phyloP scores from a whole-genome alignment of 2,888 invertebrate species.

The Drosophila basisetae region DNA sequence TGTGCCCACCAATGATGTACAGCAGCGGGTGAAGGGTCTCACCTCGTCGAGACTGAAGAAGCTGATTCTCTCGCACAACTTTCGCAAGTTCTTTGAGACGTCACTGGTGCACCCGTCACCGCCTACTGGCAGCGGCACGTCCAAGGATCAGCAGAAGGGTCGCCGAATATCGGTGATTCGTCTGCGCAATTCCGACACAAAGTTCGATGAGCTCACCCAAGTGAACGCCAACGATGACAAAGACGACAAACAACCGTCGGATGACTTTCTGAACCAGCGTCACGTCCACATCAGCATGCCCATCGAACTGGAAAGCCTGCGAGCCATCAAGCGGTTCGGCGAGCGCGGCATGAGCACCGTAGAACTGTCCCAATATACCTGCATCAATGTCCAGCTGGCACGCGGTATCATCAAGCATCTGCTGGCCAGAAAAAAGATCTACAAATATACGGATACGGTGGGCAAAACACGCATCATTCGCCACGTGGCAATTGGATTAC shows the following conservation, averaged over 20 bases:
- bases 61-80: slow-evolving; percentile 83
- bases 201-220: slow-evolving; percentile 86
- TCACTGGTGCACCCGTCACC: slow-evolving; percentile 60
- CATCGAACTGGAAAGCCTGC: slow-evolving; percentile 86
- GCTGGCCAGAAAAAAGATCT: slow-evolving; percentile 83
- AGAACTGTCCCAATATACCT: slow-evolving; percentile 84
- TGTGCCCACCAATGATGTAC: slow-evolving; percentile 43
- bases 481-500: slow-evolving; percentile 77
- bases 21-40: slow-evolving; percentile 43
- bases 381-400: slow-evolving; percentile 85
- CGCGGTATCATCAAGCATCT: slow-evolving; percentile 86
- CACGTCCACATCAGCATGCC: slow-evolving; percentile 83
- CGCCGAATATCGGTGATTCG: slow-evolving; percentile 87
- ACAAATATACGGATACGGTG: slow-evolving; percentile 86
- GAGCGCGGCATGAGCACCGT: slow-evolving; percentile 86
- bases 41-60: slow-evolving; percentile 68
- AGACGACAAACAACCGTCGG: slow-evolving; percentile 85
- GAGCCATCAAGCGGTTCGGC: slow-evolving; percentile 86
- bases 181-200: slow-evolving; percentile 87
- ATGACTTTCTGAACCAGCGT: slow-evolving; percentile 76
- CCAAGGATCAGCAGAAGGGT: slow-evolving; percentile 53
- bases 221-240: slow-evolving; percentile 78
- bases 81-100: slow-evolving; percentile 87
- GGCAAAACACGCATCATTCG: slow-evolving; percentile 87
- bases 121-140: not conserved